Base-by-base conservation (phyloP, 2,113 vertebrate species). In the Dendropsophus ebraccatus region DNA sequence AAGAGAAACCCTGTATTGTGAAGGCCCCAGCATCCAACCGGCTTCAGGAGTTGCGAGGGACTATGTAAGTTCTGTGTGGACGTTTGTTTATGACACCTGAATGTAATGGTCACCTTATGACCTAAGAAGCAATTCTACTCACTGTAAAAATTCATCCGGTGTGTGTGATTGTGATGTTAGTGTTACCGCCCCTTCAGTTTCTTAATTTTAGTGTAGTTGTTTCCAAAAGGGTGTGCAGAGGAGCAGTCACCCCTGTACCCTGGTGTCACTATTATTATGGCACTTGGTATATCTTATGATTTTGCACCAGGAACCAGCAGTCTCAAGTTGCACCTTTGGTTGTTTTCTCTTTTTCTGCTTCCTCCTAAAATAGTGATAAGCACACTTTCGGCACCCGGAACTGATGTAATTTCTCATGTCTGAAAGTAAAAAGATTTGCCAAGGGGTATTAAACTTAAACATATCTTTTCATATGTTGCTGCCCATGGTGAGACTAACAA, bases 11-110 rank as follows among this genome's bases (percentile, higher is more conserved):
- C 7, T 41, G 19, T 54, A 35, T 32, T 17, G 67, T 70, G 32
- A 72, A 83, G 47, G 49, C 65, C 5, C 49, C 81, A 19, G 47
- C 21, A 72, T 54, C 13, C 81, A 83, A 13, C 50, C 70, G 70
- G 28, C 65, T 83, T 12, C 81, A 70, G 30, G 14, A 83, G 14
- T 47, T 83, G 12, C 28, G 16, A 4, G 81, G 81, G 50, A 72
- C 67, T 50, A 2, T 54, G 81, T 83, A 72, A 83, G 81, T 83
- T 47, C 23, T 67, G 2, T 28, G 12, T 8, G 58, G 37, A 37
- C 10, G n/a, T 70, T 30, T 2, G 30, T 23, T n/a, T 67, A 35
- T 69, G 16, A 69, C 17, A 28, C 30, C 19, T 35, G 14, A 19
- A 19, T 9, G 58, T 25, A 28, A 28, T 10, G 30, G 65, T 69